phyloP scores from a whole-genome alignment of 2,797 vertebrate species.

The Hydrocynus forskahlii region DNA sequence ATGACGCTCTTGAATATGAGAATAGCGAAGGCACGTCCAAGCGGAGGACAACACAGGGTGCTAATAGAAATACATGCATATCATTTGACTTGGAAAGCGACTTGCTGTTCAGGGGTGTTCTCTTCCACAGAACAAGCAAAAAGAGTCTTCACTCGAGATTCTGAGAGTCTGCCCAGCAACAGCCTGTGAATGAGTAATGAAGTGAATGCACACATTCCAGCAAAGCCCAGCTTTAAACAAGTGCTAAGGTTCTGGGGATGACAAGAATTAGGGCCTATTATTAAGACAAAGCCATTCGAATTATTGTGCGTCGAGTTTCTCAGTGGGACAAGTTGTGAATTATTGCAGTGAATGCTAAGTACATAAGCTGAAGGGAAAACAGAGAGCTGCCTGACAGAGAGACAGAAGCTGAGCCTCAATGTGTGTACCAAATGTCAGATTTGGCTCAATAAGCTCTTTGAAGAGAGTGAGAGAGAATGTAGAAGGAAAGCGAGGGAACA shows the following conservation, averaged over 20 bases:
- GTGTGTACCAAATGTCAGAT: slow-evolving; percentile 60
- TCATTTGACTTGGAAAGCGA: neutral
- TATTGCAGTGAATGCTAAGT: slow-evolving; percentile 44
- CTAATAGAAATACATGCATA: neutral
- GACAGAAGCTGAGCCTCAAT: slow-evolving; percentile 26
- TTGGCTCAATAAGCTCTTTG: slow-evolving; percentile 48
- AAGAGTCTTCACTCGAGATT: neutral
- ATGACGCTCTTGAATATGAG: neutral
- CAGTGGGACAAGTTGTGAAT: slow-evolving; percentile 23
- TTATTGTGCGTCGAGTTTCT: slow-evolving; percentile 28
- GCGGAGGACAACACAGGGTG: neutral
- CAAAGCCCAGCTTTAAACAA: slow-evolving; percentile 39
- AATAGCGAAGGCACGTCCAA: slow-evolving; percentile 5
- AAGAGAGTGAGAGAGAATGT: slow-evolving; percentile 38
- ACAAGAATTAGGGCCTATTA: slow-evolving; percentile 53
- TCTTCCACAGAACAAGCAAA: neutral
- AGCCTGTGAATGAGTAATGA: slow-evolving; percentile 24
- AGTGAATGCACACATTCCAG: slow-evolving; percentile 30
- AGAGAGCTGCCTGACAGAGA: slow-evolving; percentile 46
- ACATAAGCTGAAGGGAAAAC: slow-evolving; percentile 52
- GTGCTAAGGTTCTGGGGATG: slow-evolving; percentile 35
- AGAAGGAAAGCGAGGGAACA: slow-evolving; percentile 28
- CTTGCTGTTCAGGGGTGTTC: neutral
- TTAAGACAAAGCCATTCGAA: slow-evolving; percentile 50
- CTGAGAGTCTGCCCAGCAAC: slow-evolving; percentile 13